Conservation (phyloP, 1,140 invertebrate species). For the Drosophila fuyamai region DNA sequence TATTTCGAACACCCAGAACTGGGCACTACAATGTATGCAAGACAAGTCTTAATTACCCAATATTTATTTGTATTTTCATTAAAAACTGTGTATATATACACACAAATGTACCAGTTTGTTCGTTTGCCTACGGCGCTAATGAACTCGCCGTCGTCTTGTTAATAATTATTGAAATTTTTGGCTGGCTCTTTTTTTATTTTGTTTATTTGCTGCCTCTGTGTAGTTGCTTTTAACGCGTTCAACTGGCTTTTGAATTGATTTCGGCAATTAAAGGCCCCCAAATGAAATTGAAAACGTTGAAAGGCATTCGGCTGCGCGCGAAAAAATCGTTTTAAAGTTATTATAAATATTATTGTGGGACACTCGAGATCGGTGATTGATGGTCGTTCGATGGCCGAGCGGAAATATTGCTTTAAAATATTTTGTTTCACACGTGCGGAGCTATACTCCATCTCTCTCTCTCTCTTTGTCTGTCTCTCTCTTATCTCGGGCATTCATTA, state of each 20-base stretch:
- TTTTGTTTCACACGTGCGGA: conserved; percentile 54
- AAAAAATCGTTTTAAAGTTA: conserved; percentile 68
- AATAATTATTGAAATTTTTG: conserved; percentile 78
- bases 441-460: conserved; percentile 2
- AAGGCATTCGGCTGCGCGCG: conserved; percentile 51
- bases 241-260: conserved; percentile 80
- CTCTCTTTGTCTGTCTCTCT: conserved; percentile 12
- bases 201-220: conserved; percentile 53
- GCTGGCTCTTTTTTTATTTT: conserved; percentile 27
- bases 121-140: conserved; percentile 66
- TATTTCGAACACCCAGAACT: conserved; percentile 37
- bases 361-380: conserved; percentile 72
- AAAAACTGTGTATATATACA: conserved; percentile 31
- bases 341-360: conserved; percentile 74
- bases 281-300: conserved; percentile 79
- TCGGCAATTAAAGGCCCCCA: conserved; percentile 78
- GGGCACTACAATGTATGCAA: conserved; percentile 50
- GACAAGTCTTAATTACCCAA: conserved; percentile 80
- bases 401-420: conserved; percentile 29
- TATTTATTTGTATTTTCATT: conserved; percentile 74
- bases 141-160: conserved; percentile 76
- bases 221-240: conserved; percentile 78
- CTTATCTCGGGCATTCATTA: conserved; percentile 70
- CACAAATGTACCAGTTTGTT: conserved; percentile 22
- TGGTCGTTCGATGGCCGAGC: conserved; percentile 56